phyloP scores from a whole-genome alignment of 2,797 vertebrate species.

The Sebastes flavidus region DNA sequence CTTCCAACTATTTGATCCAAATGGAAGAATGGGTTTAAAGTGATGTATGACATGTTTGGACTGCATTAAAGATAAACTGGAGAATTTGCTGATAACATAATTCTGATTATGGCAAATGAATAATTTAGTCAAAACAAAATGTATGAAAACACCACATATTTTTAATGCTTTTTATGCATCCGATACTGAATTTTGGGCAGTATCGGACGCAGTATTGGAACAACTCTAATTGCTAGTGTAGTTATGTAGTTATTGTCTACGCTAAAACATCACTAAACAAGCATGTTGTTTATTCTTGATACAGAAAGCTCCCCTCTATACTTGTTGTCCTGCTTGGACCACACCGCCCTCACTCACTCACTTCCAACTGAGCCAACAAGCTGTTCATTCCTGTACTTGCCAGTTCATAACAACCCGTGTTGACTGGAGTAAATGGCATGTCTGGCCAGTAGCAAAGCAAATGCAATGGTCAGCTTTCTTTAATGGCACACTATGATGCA shows the following conservation, averaged over 20 bases:
- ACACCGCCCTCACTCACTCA: background rate
- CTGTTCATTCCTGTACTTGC: slow-evolving; percentile 35
- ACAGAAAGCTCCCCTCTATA: slow-evolving; percentile 1
- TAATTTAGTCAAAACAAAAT: background rate
- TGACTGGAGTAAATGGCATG: slow-evolving; percentile 24
- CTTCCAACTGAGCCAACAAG: slow-evolving; percentile 52
- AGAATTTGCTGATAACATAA: background rate
- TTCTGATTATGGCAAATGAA: background rate
- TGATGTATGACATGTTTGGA: background rate
- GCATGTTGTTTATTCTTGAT: background rate
- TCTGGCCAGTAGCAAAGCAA: slow-evolving; percentile 16
- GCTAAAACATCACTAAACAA: background rate
- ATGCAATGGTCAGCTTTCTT: slow-evolving; percentile 13
- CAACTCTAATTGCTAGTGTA: background rate
- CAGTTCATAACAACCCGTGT: slow-evolving; percentile 33
- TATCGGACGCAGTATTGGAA: too few relatives aligned
- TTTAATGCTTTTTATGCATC: too few relatives aligned
- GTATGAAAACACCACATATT: background rate
- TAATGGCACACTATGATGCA: slow-evolving; percentile 2
- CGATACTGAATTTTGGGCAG: too few relatives aligned
- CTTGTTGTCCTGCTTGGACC: background rate
- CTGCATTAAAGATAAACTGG: background rate
- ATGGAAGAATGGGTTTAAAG: background rate
- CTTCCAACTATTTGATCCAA: background rate
- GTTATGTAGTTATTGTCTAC: background rate